These are phyloP conservation scores for Apomyelois bistriatella DNA, from an alignment of 2,888 invertebrate genomes.

Conservation along the genomic window DNA sequence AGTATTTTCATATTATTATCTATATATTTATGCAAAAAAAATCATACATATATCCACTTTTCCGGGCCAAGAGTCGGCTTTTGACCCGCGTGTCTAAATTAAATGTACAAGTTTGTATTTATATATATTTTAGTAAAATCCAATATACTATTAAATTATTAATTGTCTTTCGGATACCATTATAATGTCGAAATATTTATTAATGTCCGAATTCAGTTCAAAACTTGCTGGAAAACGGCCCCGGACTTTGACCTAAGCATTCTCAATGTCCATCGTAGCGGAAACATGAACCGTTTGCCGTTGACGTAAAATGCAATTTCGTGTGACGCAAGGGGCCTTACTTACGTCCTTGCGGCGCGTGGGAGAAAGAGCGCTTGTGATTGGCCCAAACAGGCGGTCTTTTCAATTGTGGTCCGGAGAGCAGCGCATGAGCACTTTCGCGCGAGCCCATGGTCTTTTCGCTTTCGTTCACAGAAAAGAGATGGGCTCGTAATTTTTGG, in stretches of 20 bases:
- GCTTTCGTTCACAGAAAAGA: constrained; percentile 64
- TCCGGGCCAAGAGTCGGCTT: too few relatives aligned
- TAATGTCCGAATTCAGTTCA: constrained; percentile 1
- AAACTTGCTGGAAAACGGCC: constrained; percentile 29
- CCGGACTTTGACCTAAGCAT: constrained; percentile 33
- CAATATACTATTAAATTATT: too few relatives aligned
- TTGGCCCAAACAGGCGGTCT: constrained; percentile 59
- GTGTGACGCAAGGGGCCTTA: constrained; percentile 30
- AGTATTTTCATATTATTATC: too few relatives aligned
- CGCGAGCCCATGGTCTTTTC: constrained; percentile 58
- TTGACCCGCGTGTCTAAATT: too few relatives aligned
- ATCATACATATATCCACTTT: too few relatives aligned
- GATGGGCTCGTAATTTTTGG: constrained; percentile 42
- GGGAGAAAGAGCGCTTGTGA: constrained; percentile 48
- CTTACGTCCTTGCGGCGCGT: constrained; percentile 60
- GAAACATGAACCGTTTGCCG: constrained; percentile 19
- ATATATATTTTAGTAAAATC: too few relatives aligned
- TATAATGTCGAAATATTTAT: neutral
- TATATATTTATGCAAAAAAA: too few relatives aligned
- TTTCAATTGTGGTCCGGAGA: constrained; percentile 62
- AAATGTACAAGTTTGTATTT: too few relatives aligned
- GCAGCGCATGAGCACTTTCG: constrained; percentile 69
- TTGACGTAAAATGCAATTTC: constrained; percentile 35
- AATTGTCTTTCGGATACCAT: too few relatives aligned
- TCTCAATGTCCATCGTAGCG: constrained; percentile 16